Evolutionary conservation across 1,140 invertebrate species (phyloP), one percentile per base, ranked within the genome.

Genomic region (Vanessa tameamea): DNA sequence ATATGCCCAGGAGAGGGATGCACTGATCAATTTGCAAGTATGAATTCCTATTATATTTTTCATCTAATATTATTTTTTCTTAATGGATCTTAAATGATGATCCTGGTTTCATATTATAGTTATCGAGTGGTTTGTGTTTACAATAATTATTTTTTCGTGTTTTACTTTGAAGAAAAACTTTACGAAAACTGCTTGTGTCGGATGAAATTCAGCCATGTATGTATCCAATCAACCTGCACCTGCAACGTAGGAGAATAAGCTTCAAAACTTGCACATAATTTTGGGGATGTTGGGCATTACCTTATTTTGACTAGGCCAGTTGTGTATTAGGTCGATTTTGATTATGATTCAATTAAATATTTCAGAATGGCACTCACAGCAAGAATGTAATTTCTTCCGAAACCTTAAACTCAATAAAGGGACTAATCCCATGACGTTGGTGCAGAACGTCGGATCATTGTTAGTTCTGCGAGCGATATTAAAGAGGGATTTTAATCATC

Each of bases 311-410:
- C 3, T 37, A 1, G 9, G 37, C 7, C 37, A 43, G 9, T 43
- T 43, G 37, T 43, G 37, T 9, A 43, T 5, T 43, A 5, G 37
- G 37, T 11, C 3, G 13, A 51, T 2, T n/a, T 13, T 6, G 0
- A n/a, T 51, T 4, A 51, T n/a, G 48, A 20, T 55, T 55, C 14
- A 55, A 20, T 69, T 26, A 26, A 69, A 48, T 59, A 13, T 47
- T 50, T 63, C 53, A 94, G 94, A 90, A 85, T 86, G 83, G 84
- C 95, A 95, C 78, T 92, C 80, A 23, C 70, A 70, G 37, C 80
- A 82, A 12, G 95, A 95, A 85, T 95, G 95, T 78, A 83, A 93
- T 15, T 81, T 93, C 68, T 92, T 95, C 69, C 79, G 83, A 37
- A 85, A 79, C 23, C 67, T 92, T 0, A 92, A 93, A 69, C 64